phyloP scores from a whole-genome alignment of 2,797 vertebrate species.

The Falco rusticolus region DNA sequence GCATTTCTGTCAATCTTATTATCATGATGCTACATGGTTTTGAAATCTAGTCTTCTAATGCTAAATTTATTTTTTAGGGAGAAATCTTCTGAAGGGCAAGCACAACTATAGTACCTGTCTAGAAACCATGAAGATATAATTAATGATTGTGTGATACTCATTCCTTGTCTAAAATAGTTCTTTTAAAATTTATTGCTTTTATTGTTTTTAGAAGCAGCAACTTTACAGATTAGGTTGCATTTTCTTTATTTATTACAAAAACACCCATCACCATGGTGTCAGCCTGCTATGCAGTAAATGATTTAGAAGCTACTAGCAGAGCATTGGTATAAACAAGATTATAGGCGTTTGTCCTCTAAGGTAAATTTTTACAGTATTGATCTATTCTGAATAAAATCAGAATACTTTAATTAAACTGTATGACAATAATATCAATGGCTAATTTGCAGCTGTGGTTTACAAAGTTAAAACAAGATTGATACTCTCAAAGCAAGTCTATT shows the following conservation, averaged over 20 bases:
- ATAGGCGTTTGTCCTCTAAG: background rate
- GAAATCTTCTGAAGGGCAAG: background rate
- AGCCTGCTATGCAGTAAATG: background rate
- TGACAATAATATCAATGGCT: background rate
- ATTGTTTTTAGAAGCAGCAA: background rate
- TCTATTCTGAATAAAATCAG: background rate
- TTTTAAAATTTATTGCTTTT: background rate
- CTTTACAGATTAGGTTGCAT: background rate
- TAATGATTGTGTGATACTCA: background rate
- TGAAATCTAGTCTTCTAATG: background rate
- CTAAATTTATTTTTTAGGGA: background rate
- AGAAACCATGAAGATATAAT: background rate
- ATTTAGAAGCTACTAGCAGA: constrained; percentile 44
- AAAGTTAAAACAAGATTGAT: background rate
- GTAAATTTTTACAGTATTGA: constrained; percentile 32
- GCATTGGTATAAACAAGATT: constrained; percentile 34
- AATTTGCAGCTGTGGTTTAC: background rate
- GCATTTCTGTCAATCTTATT: background rate
- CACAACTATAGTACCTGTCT: background rate
- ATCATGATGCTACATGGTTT: background rate
- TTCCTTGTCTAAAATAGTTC: background rate
- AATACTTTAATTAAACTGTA: background rate
- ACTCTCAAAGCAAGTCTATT: background rate
- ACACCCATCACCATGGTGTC: background rate
- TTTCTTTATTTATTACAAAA: constrained; percentile 26